Conservation (phyloP, 2,888 invertebrate species). For the Meiosimyza decipiens region DNA sequence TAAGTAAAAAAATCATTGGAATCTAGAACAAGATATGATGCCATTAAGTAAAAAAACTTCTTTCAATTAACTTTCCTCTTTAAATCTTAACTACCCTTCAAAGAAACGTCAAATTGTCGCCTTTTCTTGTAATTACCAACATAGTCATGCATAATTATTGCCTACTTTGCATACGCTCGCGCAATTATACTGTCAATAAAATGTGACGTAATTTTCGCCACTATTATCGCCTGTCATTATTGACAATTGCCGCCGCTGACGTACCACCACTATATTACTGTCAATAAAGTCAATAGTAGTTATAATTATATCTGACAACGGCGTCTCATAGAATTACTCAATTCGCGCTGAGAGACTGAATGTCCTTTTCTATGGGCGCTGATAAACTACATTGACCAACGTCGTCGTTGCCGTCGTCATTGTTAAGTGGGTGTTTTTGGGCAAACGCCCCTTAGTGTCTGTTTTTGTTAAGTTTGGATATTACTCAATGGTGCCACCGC, state of each 20-base stretch:
- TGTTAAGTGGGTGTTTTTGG: conserved; percentile 22
- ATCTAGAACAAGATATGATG: too few species aligned
- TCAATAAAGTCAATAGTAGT: neutral
- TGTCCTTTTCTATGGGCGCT: conserved; percentile 17
- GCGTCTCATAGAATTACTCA: conserved; percentile 17
- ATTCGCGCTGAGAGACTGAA: neutral
- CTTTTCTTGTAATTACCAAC: too few species aligned
- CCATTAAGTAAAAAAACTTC: too few species aligned
- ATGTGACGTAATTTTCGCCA: conserved; percentile 31
- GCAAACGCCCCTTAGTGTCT: conserved; percentile 3
- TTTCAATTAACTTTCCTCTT: too few species aligned
- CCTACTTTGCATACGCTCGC: neutral
- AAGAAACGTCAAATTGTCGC: too few species aligned
- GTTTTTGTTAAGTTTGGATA: neutral
- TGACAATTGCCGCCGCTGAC: conserved; percentile 17
- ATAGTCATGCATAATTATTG: too few species aligned
- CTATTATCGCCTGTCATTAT: conserved; percentile 32
- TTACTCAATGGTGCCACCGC: neutral
- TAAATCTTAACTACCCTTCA: neutral
- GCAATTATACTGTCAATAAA: conserved; percentile 27
- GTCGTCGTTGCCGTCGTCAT: neutral
- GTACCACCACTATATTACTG: neutral
- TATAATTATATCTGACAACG: conserved; percentile 5
- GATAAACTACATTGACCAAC: conserved; percentile 17
- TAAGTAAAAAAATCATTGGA: too few species aligned